Evolutionary conservation across 1,140 invertebrate genomes (phyloP), one percentile per base, ranked within the genome.

Genomic region (Limonius californicus): DNA sequence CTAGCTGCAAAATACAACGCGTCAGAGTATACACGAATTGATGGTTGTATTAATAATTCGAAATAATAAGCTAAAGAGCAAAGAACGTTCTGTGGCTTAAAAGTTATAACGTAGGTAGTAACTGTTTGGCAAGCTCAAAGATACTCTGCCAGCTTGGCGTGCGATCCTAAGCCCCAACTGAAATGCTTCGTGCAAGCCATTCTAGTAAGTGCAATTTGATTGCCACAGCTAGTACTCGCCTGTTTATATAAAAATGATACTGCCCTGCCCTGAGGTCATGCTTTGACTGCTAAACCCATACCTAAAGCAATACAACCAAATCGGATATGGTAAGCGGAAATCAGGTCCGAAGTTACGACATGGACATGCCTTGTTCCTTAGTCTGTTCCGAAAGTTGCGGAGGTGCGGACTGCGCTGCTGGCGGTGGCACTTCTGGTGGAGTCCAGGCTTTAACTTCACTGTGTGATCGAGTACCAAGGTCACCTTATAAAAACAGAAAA

Each of bases 381-480:
- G 64, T 65, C 53, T 73, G 72, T 76, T 81, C 79, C 82, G 62
- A 80, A 78, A 86, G 76, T 72, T 87, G 83, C 59, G 85, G 84
- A 42, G 85, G 84, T 65, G 84, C 85, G 57, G 85, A 87, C 69
- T 86, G 83, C 58, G 85, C 84, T 56, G 84, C 82, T 57, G 83
- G 84, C 56, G 82, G 83, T 66, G 81, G 80, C 62, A 83, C 76
- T 65, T 85, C 84, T 45, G 84, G 80, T 59, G 84, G 83, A 63
- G 82, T 85, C 79, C 85, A 86, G 55, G 82, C 85, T 71, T 87
- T 87, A 39, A 86, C 82, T 79, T 88, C 86, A 72, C 86, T 87
- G 72, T 87, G 85, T 58, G 86, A 85, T 76, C 86, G 80, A 65
- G 72, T 76, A 47, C 71, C 70, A 57, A 76, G 47, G 54, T 78